phyloP scores from a whole-genome alignment of 2,888 invertebrate genomes.

The Anarsia innoxiella region DNA sequence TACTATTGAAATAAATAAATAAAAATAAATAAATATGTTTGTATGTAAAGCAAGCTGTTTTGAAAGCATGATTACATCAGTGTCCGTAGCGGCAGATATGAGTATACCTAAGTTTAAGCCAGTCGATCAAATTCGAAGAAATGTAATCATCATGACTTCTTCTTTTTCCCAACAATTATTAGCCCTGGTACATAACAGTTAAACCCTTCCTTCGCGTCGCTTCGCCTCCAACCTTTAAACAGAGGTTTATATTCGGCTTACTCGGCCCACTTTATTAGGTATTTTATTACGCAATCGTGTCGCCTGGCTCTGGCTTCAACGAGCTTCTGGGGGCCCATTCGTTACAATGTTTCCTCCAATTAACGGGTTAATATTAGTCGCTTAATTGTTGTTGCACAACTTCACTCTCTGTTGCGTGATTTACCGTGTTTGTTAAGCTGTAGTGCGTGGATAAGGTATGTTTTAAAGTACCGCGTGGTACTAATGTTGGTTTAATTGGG shows the following conservation, averaged over 20 bases:
- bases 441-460: no score
- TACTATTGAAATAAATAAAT: no score
- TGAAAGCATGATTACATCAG: no score
- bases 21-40: no score
- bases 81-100: no score
- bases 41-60: no score
- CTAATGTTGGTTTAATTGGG: no score
- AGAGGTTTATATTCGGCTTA: slow-evolving; percentile 14
- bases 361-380: slow-evolving; percentile 40
- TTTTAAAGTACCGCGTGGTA: no score
- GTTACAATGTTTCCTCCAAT: slow-evolving; percentile 43
- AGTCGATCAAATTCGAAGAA: no score
- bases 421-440: slow-evolving; percentile 23
- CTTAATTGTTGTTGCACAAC: slow-evolving; percentile 48
- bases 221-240: slow-evolving; percentile 11
- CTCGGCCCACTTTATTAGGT: slow-evolving; percentile 27
- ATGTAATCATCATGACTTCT: no score
- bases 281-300: slow-evolving; percentile 36
- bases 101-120: no score
- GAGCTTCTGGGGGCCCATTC: slow-evolving; percentile 37
- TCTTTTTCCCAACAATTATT: background rate
- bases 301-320: slow-evolving; percentile 20
- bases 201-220: no score
- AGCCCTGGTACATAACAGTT: background rate
- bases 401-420: slow-evolving; percentile 33